A percentile compares a stretch with the other conserved stretches of the same genome.
phyloP scores from a whole-genome alignment of 2,113 vertebrate genomes.

The Calidris pugnax region DNA sequence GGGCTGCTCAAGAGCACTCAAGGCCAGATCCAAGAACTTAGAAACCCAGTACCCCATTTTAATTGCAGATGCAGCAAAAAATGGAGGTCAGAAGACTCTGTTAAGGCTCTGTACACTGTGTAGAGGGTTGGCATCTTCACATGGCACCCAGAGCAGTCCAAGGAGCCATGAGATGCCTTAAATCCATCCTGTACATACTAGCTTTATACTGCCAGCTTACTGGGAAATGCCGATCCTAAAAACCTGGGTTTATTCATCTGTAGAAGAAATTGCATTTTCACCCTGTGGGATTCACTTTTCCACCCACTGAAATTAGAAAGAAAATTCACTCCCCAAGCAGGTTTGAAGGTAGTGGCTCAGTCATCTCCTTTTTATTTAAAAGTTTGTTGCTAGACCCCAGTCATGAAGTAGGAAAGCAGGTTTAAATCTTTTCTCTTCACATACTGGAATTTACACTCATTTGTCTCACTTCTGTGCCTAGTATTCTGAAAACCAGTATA shows the following conservation, averaged over 20 bases:
- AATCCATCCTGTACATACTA: neutral
- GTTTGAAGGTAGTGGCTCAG: neutral
- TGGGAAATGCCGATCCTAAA: neutral
- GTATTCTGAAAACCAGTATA: no score
- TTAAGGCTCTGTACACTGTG: accelerated
- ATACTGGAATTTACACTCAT: neutral
- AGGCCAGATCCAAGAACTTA: neutral
- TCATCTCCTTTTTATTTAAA: neutral
- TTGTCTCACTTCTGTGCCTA: neutral
- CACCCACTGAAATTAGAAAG: neutral
- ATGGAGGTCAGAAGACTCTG: neutral
- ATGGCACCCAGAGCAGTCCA: neutral
- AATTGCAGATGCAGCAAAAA: neutral
- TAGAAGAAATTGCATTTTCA: neutral
- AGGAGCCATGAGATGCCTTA: neutral
- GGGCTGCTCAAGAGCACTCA: neutral
- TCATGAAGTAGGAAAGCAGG: neutral
- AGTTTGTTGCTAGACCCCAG: neutral
- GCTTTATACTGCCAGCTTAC: neutral
- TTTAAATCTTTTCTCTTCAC: neutral
- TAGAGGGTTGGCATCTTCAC: accelerated
- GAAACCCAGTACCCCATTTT: neutral
- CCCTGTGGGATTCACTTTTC: neutral
- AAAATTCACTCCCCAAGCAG: neutral
- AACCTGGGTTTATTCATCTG: neutral